These are phyloP conservation scores for Lepidocyrtinus sp. DNA, from an alignment of 2,888 invertebrate species.

Conservation along the genomic window DNA sequence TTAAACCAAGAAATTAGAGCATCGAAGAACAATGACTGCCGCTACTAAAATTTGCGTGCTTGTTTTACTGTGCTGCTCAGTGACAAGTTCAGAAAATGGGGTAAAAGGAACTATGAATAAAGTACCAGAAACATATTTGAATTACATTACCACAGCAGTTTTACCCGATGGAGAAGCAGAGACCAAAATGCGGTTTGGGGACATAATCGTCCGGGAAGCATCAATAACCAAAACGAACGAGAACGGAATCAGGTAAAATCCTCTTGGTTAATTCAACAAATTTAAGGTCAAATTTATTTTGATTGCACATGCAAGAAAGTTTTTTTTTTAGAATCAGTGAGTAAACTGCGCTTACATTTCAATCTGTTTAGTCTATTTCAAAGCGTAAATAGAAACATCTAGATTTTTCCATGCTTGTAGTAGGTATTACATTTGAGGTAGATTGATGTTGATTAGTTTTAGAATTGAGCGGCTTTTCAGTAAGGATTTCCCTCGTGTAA, in stretches of 20 bases:
- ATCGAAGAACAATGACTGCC: constrained; percentile 22
- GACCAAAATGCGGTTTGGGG: constrained; percentile 78
- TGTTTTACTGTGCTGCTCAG: constrained; percentile 21
- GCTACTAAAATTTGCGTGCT: constrained; percentile 21
- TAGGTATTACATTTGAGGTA: no score
- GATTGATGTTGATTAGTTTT: no score
- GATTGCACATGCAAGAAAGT: no score
- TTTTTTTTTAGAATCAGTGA: no score
- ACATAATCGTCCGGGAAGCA: constrained; percentile 80
- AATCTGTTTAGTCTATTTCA: no score
- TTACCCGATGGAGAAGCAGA: constrained; percentile 82
- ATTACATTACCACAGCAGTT: constrained; percentile 79
- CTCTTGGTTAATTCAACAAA: no score
- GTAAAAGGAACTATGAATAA: not conserved
- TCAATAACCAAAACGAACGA: constrained; percentile 72
- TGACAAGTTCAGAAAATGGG: constrained; percentile 24
- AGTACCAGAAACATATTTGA: constrained; percentile 68
- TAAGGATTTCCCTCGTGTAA: no score
- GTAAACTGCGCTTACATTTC: no score
- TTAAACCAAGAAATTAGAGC: not conserved
- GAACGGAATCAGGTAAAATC: constrained; percentile 49
- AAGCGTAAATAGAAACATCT: no score
- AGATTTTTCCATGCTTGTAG: no score
- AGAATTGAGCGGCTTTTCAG: no score
- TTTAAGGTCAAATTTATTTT: no score